Conservation (phyloP, 2,797 vertebrate genomes). For the Paratrypauchen microcephalus region DNA sequence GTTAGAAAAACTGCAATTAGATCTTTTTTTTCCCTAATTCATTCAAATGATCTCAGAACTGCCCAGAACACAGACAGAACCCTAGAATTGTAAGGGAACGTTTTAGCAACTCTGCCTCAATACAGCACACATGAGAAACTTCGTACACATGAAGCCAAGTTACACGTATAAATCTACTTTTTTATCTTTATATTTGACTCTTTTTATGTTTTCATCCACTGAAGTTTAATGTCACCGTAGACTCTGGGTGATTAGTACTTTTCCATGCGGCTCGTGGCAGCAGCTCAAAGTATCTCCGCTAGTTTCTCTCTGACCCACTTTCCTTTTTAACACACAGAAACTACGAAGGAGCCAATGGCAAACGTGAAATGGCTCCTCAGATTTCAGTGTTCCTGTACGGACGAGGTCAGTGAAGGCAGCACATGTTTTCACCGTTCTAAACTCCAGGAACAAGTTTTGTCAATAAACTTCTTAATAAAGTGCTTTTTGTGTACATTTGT, state of each 20-base stretch:
- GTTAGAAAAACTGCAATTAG: no score
- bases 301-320: conserved; percentile 17
- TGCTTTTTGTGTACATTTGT: conserved; percentile 43
- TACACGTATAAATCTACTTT: neutral
- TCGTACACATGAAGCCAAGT: neutral
- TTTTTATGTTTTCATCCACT: neutral
- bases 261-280: neutral
- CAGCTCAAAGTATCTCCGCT: neutral
- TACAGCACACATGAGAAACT: no score
- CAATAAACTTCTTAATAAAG: conserved; percentile 54
- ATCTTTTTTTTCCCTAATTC: no score
- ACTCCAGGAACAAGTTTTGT: conserved; percentile 8
- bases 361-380: neutral
- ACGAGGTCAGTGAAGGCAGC: conserved; percentile 14
- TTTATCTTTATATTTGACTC: neutral
- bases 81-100: no score
- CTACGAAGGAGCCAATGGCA: conserved; percentile 14
- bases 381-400: conserved; percentile 11
- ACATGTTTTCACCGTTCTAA: neutral
- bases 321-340: conserved; percentile 30
- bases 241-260: neutral
- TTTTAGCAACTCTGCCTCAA: no score
- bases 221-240: neutral
- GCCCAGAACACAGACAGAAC: no score
- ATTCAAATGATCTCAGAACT: no score